Conservation (phyloP, 2,797 vertebrate species). For the Hippocampus kuda region DNA sequence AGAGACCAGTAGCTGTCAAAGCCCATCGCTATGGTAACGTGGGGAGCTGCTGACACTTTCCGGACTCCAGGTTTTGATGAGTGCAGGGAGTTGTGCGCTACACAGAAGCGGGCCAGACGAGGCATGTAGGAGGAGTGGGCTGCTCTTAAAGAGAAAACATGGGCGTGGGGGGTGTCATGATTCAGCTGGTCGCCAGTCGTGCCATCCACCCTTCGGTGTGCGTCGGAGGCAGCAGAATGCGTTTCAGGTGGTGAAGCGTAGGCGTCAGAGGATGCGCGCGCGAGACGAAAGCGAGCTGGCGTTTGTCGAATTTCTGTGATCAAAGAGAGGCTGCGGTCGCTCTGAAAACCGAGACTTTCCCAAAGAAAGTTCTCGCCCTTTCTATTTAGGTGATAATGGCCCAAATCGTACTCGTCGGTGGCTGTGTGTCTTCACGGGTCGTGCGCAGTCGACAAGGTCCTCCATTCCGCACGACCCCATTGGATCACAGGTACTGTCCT, state of each 20-base stretch:
- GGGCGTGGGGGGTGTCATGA: constrained; percentile 46
- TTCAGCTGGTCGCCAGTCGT: constrained; percentile 54
- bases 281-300: constrained; percentile 25
- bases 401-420: constrained; percentile 6
- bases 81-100: constrained; percentile 51
- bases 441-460: constrained; percentile 4
- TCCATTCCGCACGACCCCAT: constrained; percentile 23
- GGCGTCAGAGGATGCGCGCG: constrained; percentile 44
- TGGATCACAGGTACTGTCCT: constrained; percentile 43
- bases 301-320: constrained; percentile 39
- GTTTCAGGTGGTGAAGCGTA: constrained; percentile 36
- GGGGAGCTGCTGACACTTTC: constrained; percentile 52
- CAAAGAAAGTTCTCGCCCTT: not conserved
- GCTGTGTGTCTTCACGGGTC: constrained; percentile 12
- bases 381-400: not conserved
- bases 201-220: constrained; percentile 35
- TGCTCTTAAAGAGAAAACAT: constrained; percentile 53
- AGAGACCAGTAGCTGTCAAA: constrained; percentile 36
- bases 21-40: constrained; percentile 62
- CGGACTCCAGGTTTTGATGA: constrained; percentile 59
- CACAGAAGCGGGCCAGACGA: constrained; percentile 30
- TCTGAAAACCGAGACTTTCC: not conserved
- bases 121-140: constrained; percentile 50
- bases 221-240: constrained; percentile 34
- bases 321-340: constrained; percentile 16